A percentile compares a stretch with the other conserved stretches of the same genome.
These are phyloP conservation scores for Brachionus rotundiformis DNA, from an alignment of 1,140 invertebrate genomes.

Conservation along the genomic window DNA sequence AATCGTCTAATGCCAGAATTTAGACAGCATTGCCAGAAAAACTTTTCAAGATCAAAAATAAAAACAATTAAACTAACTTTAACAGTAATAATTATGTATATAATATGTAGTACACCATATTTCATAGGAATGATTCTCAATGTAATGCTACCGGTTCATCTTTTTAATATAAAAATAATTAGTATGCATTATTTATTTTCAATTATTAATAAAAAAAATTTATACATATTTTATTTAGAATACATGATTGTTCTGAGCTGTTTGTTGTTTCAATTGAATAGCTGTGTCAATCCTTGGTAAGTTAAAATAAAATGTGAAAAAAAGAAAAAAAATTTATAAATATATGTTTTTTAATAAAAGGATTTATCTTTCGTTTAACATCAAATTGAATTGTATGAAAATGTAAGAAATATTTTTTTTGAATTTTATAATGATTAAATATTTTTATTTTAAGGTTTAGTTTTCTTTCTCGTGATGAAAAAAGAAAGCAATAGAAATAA, in stretches of 20 bases:
- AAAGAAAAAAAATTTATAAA: neutral
- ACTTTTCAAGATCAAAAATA: slow-evolving; percentile 66
- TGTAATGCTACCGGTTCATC: neutral
- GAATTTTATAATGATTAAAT: neutral
- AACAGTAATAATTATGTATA: slow-evolving; percentile 73
- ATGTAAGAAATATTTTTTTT: neutral
- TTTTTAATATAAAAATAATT: neutral
- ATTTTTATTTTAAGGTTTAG: neutral
- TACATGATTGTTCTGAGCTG: slow-evolving; percentile 41
- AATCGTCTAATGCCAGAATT: neutral
- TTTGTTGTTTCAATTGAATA: slow-evolving; percentile 42
- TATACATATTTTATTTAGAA: slow-evolving; percentile 21
- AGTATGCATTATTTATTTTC: neutral
- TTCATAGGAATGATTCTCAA: slow-evolving; percentile 59
- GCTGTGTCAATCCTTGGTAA: slow-evolving; percentile 50
- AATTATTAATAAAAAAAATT: slow-evolving; percentile 18
- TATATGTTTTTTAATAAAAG: neutral
- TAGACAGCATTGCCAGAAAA: slow-evolving; percentile 46
- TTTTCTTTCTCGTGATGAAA: neutral
- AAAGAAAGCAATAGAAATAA: neutral
- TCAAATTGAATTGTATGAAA: slow-evolving; percentile 36
- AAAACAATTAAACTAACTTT: slow-evolving; percentile 77
- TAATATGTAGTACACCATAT: slow-evolving; percentile 75
- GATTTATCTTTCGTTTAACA: slow-evolving; percentile 49
- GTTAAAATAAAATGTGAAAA: neutral